Conservation (phyloP, 2,888 invertebrate genomes). For the Synergus japonicus region DNA sequence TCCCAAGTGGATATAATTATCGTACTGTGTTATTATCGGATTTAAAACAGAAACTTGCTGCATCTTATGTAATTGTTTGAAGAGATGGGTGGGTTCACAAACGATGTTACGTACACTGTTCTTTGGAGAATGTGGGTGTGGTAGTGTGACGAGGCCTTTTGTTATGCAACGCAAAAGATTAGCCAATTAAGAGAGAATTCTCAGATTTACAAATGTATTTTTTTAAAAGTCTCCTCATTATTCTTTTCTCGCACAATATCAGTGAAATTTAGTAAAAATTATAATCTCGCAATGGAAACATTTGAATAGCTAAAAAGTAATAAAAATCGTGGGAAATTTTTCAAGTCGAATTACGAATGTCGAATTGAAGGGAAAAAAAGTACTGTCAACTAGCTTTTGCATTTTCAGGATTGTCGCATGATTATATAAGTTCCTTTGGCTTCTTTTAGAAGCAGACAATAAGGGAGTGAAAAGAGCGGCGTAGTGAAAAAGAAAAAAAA, state of each 20-base stretch:
- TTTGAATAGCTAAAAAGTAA: no score
- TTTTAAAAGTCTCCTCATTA: background rate
- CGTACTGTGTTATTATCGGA: slow-evolving; percentile 19
- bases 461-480: slow-evolving; percentile 19
- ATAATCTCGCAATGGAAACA: no score
- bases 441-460: background rate
- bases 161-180: slow-evolving; percentile 32
- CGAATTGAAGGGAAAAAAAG: no score
- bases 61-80: slow-evolving; percentile 30
- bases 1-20: slow-evolving; percentile 20
- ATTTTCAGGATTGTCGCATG: background rate
- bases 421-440: slow-evolving; percentile 2
- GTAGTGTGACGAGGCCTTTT: slow-evolving; percentile 29
- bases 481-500: slow-evolving; percentile 16
- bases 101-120: slow-evolving; percentile 24
- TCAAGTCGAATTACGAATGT: no score
- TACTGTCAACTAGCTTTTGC: background rate
- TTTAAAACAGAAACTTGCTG: slow-evolving; percentile 32
- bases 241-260: no score
- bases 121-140: slow-evolving; percentile 37
- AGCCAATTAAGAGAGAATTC: slow-evolving; percentile 22
- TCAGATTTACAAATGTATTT: slow-evolving; percentile 13
- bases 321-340: no score
- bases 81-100: slow-evolving; percentile 36
- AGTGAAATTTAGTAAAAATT: no score